These are phyloP conservation scores for Epinephelus moara DNA, from an alignment of 2,113 vertebrate genomes.

Conservation along the genomic window DNA sequence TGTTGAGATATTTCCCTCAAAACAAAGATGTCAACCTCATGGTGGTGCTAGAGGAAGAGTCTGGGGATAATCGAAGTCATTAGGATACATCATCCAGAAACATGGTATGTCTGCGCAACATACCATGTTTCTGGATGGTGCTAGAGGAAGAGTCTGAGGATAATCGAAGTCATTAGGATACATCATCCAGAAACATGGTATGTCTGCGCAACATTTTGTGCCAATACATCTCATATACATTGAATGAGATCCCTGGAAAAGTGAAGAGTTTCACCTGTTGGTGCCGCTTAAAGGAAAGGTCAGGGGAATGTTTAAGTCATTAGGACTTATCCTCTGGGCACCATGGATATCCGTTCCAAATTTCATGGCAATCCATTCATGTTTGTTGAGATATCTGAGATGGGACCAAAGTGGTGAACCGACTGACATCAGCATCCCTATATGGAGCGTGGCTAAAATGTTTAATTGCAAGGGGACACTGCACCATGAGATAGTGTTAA, in stretches of 20 bases:
- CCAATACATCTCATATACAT: background rate
- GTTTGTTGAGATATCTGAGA: background rate
- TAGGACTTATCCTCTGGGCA: slow-evolving; percentile 1
- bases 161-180: background rate
- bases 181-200: too few species aligned
- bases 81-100: too few species aligned
- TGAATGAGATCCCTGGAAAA: background rate
- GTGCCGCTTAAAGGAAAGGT: background rate
- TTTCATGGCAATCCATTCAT: background rate
- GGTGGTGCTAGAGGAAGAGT: background rate
- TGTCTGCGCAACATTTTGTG: background rate
- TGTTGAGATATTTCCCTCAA: background rate
- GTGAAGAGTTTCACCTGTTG: background rate
- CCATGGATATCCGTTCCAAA: too few species aligned
- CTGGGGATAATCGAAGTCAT: background rate
- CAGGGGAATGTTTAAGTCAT: background rate
- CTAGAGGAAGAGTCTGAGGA: background rate
- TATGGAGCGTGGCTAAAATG: background rate
- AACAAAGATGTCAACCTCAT: background rate
- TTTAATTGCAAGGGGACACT: too few species aligned
- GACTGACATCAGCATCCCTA: background rate
- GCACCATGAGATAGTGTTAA: background rate
- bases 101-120: background rate
- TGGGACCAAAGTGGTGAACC: background rate
- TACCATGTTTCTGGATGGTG: background rate